phyloP scores from a whole-genome alignment of 2,888 invertebrate genomes.

The Xiphydria camelus region DNA sequence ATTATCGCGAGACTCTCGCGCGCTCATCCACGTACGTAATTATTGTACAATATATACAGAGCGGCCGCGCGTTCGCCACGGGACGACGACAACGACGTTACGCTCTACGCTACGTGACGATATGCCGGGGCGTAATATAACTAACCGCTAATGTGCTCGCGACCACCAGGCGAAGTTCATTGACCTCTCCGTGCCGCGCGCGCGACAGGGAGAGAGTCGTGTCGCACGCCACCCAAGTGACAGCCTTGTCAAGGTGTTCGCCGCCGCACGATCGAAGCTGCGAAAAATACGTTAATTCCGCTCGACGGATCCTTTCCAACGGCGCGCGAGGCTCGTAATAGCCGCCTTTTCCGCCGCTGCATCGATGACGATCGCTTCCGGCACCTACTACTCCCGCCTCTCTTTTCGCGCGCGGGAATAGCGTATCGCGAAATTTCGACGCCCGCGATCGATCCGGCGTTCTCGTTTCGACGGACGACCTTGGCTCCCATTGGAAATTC shows the following conservation, averaged over 20 bases:
- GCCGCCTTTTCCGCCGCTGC: too few species aligned
- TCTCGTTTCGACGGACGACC: too few species aligned
- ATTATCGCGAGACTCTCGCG: not conserved
- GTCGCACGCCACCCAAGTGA: conserved; percentile 33
- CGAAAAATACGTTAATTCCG: too few species aligned
- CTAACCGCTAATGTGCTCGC: conserved; percentile 26
- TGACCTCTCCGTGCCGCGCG: conserved; percentile 29
- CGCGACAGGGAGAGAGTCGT: too few species aligned
- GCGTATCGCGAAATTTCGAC: not conserved
- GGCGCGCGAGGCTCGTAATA: not conserved
- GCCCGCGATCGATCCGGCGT: not conserved
- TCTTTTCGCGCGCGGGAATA: not conserved
- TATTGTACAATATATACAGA: too few species aligned
- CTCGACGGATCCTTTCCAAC: not conserved
- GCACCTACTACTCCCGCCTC: not conserved
- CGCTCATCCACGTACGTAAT: too few species aligned
- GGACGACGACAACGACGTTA: too few species aligned
- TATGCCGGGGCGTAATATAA: conserved; percentile 21
- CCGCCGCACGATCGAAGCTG: not conserved
- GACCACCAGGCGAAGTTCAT: conserved; percentile 34
- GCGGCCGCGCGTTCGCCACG: too few species aligned
- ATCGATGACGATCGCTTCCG: not conserved
- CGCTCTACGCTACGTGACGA: conserved; percentile 18
- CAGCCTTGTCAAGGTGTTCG: conserved; percentile 40
- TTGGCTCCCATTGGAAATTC: too few species aligned